Evolutionary conservation across 2,888 invertebrate genomes (phyloP).

Genomic region (Dolichomitus sp.): DNA sequence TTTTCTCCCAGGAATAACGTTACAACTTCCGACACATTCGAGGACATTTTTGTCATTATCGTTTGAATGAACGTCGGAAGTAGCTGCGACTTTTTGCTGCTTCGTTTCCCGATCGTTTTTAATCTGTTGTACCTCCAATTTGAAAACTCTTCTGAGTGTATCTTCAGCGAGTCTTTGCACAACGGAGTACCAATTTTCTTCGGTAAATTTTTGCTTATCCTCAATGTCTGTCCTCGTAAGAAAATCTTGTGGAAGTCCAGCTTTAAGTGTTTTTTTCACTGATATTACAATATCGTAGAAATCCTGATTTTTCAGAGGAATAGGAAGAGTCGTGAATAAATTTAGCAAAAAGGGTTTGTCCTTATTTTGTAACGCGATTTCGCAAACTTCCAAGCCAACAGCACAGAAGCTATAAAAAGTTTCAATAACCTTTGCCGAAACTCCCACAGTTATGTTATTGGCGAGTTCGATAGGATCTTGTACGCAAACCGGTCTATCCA

Average conservation of each 20-base stretch:
- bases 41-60: slow-evolving; percentile 76
- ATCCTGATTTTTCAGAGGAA: slow-evolving; percentile 7
- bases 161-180: slow-evolving; percentile 79
- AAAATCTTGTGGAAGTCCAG: slow-evolving; percentile 71
- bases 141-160: slow-evolving; percentile 82
- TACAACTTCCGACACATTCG: slow-evolving; percentile 79
- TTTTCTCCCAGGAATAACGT: slow-evolving; percentile 82
- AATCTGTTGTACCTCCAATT: slow-evolving; percentile 76
- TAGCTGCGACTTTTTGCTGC: slow-evolving; percentile 80
- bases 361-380: slow-evolving; percentile 62
- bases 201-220: slow-evolving; percentile 71
- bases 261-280: slow-evolving; percentile 66
- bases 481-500: slow-evolving; percentile 86
- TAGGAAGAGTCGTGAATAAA: slow-evolving; percentile 50
- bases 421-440: slow-evolving; percentile 77
- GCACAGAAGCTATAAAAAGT: slow-evolving; percentile 80
- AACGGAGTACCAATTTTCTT: slow-evolving; percentile 78
- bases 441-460: slow-evolving; percentile 87
- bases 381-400: slow-evolving; percentile 76
- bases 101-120: slow-evolving; percentile 76
- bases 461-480: slow-evolving; percentile 91
- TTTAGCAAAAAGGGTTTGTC: slow-evolving; percentile 73
- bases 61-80: slow-evolving; percentile 83
- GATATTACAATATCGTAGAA: slow-evolving; percentile 70
- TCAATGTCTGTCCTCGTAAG: slow-evolving; percentile 62